Conservation (phyloP, 2,888 invertebrate species). For the Hypercompe scribonia region DNA sequence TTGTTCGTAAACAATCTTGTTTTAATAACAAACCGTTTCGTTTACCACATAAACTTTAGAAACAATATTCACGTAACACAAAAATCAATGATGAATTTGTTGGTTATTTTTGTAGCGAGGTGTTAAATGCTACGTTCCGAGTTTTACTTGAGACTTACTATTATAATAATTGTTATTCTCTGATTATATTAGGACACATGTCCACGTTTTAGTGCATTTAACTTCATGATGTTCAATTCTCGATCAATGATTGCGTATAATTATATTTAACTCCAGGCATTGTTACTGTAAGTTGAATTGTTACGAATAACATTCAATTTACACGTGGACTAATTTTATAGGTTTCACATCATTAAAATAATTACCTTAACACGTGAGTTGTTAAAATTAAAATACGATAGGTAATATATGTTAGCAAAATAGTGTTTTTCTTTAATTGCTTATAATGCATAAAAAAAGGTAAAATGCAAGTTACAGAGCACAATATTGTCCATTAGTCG, state of each 20-base stretch:
- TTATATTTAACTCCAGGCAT: neutral
- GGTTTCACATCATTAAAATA: neutral
- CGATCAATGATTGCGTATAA: slow-evolving; percentile 23
- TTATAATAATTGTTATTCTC: no score
- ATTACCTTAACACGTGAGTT: neutral
- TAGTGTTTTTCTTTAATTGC: no score
- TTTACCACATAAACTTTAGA: neutral
- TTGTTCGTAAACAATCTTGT: neutral
- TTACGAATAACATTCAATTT: neutral
- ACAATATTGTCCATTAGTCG: no score
- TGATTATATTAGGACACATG: slow-evolving; percentile 43
- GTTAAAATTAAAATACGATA: neutral
- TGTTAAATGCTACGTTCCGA: slow-evolving; percentile 36
- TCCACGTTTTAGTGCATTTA: slow-evolving; percentile 50
- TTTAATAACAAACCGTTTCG: neutral
- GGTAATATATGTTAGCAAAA: no score
- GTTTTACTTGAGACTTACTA: neutral
- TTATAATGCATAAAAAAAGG: no score
- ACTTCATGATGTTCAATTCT: slow-evolving; percentile 42
- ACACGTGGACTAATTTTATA: neutral
- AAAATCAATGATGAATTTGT: slow-evolving; percentile 30
- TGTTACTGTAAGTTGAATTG: neutral
- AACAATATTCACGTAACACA: neutral
- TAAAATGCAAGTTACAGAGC: no score
- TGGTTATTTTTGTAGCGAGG: slow-evolving; percentile 56